These are phyloP conservation scores for Notolepis coatsorum DNA, from an alignment of 2,797 vertebrate genomes.

Conservation along the genomic window DNA sequence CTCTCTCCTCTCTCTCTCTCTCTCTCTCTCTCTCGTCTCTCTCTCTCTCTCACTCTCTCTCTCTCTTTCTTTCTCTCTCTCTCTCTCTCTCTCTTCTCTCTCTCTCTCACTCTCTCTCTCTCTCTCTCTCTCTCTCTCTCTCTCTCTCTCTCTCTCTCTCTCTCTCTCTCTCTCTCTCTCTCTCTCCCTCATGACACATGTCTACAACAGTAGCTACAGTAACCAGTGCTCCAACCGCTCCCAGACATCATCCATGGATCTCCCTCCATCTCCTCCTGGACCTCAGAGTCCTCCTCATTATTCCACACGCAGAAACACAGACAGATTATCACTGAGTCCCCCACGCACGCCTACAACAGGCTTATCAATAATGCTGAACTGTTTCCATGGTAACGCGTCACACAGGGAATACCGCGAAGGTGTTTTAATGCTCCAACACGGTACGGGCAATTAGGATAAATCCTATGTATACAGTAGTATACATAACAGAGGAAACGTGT, in stretches of 20 bases:
- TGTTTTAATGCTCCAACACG: too few relatives aligned
- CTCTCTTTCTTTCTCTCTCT: neutral
- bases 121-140: neutral
- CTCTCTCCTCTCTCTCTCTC: neutral
- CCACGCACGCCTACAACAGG: too few relatives aligned
- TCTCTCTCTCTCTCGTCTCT: slow-evolving; percentile 36
- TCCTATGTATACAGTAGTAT: too few relatives aligned
- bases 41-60: slow-evolving; percentile 19
- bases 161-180: neutral
- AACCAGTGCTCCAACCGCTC: neutral
- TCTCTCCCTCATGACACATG: slow-evolving; percentile 27
- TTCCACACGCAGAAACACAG: too few relatives aligned
- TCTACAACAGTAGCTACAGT: neutral
- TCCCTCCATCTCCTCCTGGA: slow-evolving; percentile 56
- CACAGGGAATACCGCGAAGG: too few relatives aligned
- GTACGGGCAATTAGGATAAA: too few relatives aligned
- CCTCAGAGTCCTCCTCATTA: slow-evolving; percentile 74
- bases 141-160: neutral
- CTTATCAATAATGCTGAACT: too few relatives aligned
- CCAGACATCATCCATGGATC: slow-evolving; percentile 68
- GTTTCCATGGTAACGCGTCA: too few relatives aligned
- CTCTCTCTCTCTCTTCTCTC: too few relatives aligned
- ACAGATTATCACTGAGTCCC: too few relatives aligned
- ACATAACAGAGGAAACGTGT: too few relatives aligned
- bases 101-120: slow-evolving; percentile 8